Percentiles rank a stretch among this genome's conserved stretches.
phyloP scores from a whole-genome alignment of 2,113 vertebrate genomes.

The Vulpes vulpes region DNA sequence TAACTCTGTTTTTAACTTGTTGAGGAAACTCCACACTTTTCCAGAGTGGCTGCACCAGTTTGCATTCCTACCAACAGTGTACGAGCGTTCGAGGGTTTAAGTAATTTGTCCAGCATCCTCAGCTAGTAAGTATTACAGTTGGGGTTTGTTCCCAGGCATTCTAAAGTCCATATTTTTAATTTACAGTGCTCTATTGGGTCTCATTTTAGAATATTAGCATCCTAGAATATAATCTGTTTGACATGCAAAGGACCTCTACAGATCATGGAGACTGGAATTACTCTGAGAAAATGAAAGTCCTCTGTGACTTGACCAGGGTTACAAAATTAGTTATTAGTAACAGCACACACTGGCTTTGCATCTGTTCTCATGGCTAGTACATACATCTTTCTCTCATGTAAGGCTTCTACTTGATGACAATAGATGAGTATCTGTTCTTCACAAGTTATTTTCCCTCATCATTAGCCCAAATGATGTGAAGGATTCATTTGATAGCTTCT shows the following conservation, averaged over 20 bases:
- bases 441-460: background rate
- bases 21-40: background rate
- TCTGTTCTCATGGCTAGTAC: background rate
- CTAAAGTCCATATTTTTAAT: background rate
- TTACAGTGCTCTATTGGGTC: background rate
- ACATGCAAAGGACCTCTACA: background rate
- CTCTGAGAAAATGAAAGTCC: background rate
- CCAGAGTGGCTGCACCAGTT: background rate
- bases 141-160: background rate
- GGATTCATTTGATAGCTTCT: background rate
- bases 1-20: background rate
- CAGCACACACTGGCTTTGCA: background rate
- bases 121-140: background rate
- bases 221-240: background rate
- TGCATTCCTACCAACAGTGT: background rate
- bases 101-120: background rate
- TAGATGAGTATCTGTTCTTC: background rate
- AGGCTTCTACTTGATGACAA: background rate
- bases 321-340: background rate
- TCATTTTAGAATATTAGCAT: constrained; percentile 5
- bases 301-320: background rate
- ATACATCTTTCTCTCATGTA: background rate
- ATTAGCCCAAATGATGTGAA: background rate
- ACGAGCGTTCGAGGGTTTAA: background rate
- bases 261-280: background rate